These are phyloP conservation scores for Tetrapedia diversipes DNA, from an alignment of 2,888 invertebrate genomes.

Conservation along the genomic window DNA sequence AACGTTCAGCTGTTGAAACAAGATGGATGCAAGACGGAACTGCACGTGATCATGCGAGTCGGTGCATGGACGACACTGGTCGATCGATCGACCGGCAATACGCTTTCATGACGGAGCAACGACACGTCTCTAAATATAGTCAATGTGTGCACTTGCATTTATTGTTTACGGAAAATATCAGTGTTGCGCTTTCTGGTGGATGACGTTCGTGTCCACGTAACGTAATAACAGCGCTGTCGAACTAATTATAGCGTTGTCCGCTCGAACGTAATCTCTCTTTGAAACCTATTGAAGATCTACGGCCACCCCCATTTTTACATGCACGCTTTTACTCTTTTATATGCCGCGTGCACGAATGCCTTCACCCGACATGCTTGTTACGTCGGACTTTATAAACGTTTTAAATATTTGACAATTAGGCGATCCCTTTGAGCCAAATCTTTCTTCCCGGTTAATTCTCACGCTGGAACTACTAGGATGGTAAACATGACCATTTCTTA, in stretches of 20 bases:
- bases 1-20: neutral
- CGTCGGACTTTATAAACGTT: neutral
- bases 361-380: neutral
- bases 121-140: slow-evolving; percentile 48
- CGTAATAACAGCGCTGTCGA: neutral
- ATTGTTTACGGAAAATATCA: slow-evolving; percentile 39
- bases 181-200: slow-evolving; percentile 7
- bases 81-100: slow-evolving; percentile 45
- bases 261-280: neutral
- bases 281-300: neutral
- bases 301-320: neutral
- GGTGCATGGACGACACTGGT: slow-evolving; percentile 4
- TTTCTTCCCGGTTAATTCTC: too few relatives aligned
- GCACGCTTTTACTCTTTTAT: neutral
- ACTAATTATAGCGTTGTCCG: slow-evolving; percentile 34
- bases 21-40: neutral
- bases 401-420: too few relatives aligned
- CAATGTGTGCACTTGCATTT: slow-evolving; percentile 28
- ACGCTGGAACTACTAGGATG: too few relatives aligned
- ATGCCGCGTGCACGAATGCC: neutral
- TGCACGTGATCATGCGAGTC: slow-evolving; percentile 12
- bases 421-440: too few relatives aligned
- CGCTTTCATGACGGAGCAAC: slow-evolving; percentile 53
- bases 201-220: slow-evolving; percentile 4
- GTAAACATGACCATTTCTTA: too few relatives aligned